Evolutionary conservation across 1,140 invertebrate species (phyloP).

Genomic region (Kradibia gibbosae): DNA sequence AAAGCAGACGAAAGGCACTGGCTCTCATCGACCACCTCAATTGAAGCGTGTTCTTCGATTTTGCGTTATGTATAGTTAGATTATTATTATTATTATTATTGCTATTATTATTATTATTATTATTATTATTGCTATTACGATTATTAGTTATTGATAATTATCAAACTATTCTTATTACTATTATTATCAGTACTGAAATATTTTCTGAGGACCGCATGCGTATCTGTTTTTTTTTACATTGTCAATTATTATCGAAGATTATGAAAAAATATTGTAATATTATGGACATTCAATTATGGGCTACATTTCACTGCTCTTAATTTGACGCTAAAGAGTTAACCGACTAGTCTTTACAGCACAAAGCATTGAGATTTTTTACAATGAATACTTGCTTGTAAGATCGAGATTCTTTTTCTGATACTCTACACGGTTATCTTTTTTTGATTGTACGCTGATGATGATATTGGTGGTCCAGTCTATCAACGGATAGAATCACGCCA

Average conservation of each 20-base stretch:
- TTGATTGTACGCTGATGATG: conserved; percentile 1
- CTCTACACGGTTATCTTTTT: conserved; percentile 50
- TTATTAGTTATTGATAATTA: conserved; percentile 59
- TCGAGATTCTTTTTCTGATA: conserved; percentile 59
- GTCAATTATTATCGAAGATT: conserved; percentile 30
- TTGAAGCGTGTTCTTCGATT: conserved; percentile 62
- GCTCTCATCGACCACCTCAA: conserved; percentile 58
- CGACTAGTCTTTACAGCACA: conserved; percentile 70
- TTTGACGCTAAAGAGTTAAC: conserved; percentile 63
- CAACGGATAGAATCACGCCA: not conserved
- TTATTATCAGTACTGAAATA: conserved; percentile 57
- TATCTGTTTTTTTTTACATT: conserved; percentile 35
- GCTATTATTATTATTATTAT: conserved; percentile 42
- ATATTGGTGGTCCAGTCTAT: conserved; percentile 6
- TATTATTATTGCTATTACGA: conserved; percentile 49
- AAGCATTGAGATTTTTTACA: conserved; percentile 67
- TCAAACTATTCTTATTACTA: conserved; percentile 55
- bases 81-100: conserved; percentile 56
- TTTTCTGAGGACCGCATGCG: conserved; percentile 46
- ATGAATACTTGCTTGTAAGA: conserved; percentile 57
- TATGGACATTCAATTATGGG: not conserved
- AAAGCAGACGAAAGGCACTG: conserved; percentile 58
- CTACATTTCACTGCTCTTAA: conserved; percentile 50
- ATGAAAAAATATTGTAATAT: conserved; percentile 28
- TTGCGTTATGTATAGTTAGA: conserved; percentile 60